phyloP scores from a whole-genome alignment of 2,797 vertebrate species.

The Propithecus perrieri region DNA sequence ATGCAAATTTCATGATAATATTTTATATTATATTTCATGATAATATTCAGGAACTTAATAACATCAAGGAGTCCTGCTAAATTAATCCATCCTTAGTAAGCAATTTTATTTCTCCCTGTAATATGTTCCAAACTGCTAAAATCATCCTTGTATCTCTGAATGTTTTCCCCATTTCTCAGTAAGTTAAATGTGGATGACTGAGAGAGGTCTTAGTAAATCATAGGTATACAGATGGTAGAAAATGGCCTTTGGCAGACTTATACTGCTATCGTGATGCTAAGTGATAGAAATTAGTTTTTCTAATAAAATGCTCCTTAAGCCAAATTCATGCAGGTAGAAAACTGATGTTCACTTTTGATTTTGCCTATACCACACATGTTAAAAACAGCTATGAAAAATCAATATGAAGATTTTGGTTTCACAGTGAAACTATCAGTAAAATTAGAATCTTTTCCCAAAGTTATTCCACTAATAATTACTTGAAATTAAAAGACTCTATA shows the following conservation, averaged over 20 bases:
- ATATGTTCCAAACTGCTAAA: not conserved
- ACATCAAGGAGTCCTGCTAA: not conserved
- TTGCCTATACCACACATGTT: conserved; percentile 2
- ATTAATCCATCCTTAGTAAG: conserved; percentile 27
- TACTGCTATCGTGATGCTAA: conserved; percentile 62
- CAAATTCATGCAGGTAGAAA: conserved; percentile 11
- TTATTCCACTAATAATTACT: conserved; percentile 35
- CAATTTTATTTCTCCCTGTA: not conserved
- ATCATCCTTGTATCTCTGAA: not conserved
- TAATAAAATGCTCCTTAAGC: not conserved
- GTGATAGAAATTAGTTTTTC: conserved; percentile 41
- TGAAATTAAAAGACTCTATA: not conserved
- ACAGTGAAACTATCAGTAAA: conserved; percentile 33
- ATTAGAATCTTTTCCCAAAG: not conserved
- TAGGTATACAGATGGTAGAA: conserved; percentile 58
- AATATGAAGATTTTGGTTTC: not conserved
- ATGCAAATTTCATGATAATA: not conserved
- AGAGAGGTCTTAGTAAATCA: conserved; percentile 33
- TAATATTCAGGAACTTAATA: not conserved
- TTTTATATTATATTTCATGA: not conserved
- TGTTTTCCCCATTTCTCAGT: not conserved
- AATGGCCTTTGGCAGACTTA: not conserved
- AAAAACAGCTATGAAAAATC: not conserved
- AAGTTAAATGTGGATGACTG: conserved; percentile 48
- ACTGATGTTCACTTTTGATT: conserved; percentile 47